Base-by-base conservation (phyloP, 1,140 invertebrate genomes). In the Apis laboriosa region DNA sequence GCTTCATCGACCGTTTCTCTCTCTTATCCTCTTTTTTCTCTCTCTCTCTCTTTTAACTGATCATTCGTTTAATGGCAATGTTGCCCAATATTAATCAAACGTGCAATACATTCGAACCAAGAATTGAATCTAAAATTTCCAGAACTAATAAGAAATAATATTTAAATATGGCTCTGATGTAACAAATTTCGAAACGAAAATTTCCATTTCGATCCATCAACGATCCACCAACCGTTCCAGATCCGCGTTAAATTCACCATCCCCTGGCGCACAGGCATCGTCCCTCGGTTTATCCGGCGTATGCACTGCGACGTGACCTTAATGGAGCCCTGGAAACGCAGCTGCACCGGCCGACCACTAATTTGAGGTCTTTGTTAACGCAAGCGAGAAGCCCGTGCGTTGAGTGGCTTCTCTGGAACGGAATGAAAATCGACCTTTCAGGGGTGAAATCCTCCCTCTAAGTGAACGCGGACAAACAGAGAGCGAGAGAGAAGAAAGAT, bases 301-400 rank as follows among this genome's bases (percentile, higher is more conserved):
- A 55, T 77, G 67, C 73, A 73, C n/a, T 71, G 60, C 72, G 67
- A 85, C 61, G 56, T 72, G 83, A 76, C 78, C 75, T 85, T 85
- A 87, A 87, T 83, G 75, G 64, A 76, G 76, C n/a, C 64, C 71
- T 81, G 83, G 60, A 61, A 78, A 71, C 66, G 73, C 80, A 77
- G 80, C 81, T 73, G 72, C 72, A 79, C 73, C 68, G 80, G 17
- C 82, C 77, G 68, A 82, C 83, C 79, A 73, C 89, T 88, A 90
- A 90, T 88, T 86, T 88, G 84, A 81, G 85, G 77, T 89, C 89
- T 90, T 89, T 84, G 88, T 90, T 89, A 89, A 87, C 81, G 77
- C 64, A 74, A 87, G 79, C 70, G 24, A 84, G 87, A 85, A 80
- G 86, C 68, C 9, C 28, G 61, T 70, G 78, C 71, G 64, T 87